These are phyloP conservation scores for Bombus superbus DNA, from an alignment of 1,140 invertebrate genomes.

Conservation along the genomic window DNA sequence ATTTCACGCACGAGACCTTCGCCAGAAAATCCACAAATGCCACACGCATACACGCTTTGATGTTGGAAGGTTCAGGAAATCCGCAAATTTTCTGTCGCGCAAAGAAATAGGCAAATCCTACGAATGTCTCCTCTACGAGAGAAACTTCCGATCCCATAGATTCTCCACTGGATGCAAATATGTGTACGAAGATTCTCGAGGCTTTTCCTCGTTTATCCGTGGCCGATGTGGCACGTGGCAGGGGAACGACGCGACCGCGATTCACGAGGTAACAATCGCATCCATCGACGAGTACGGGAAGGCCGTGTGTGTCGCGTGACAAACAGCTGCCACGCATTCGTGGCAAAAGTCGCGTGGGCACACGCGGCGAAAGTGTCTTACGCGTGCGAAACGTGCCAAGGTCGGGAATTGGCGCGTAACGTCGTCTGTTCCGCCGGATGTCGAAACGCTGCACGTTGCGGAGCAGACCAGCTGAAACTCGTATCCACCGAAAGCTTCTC, in stretches of 20 bases:
- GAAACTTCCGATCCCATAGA: too few relatives aligned
- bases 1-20: too few relatives aligned
- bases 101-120: too few relatives aligned
- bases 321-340: neutral
- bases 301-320: conserved; percentile 2
- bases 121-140: too few relatives aligned
- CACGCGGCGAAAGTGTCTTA: conserved; percentile 42
- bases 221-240: neutral
- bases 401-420: conserved; percentile 5
- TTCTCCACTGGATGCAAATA: too few relatives aligned
- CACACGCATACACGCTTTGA: too few relatives aligned
- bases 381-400: conserved; percentile 54
- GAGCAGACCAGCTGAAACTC: neutral
- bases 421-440: conserved; percentile 15
- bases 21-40: too few relatives aligned
- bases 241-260: neutral
- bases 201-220: too few relatives aligned
- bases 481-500: neutral
- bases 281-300: conserved; percentile 10
- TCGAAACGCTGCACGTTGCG: neutral
- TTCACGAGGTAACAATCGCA: neutral
- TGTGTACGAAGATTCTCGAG: too few relatives aligned
- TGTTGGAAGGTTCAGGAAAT: too few relatives aligned
- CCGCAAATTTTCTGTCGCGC: too few relatives aligned
- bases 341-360: conserved; percentile 9